Evolutionary conservation across 2,113 vertebrate genomes (phyloP), one percentile per base, ranked within the genome.

Genomic region (Caranx ignobilis): DNA sequence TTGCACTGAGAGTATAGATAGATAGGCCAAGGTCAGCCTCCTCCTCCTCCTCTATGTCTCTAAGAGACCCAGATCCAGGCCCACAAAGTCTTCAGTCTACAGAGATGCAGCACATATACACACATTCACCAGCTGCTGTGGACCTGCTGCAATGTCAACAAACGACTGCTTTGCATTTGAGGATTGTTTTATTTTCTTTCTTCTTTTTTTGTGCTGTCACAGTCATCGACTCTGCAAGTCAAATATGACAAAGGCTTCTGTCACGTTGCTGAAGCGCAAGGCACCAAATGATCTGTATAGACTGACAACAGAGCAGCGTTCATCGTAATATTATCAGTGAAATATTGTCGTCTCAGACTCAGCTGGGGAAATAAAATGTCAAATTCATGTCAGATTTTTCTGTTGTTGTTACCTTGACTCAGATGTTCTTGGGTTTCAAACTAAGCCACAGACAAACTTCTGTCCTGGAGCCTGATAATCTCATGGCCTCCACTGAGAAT

Each of bases 401-500:
- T 26, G 1, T 26, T 26, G 26, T 26, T 32, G 26, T 55, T 21
- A 59, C 55, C 11, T 61, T 11, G 11, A 78, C 67, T 74, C 68
- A 62, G 39, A 45, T 61, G 63, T 56, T 71, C 35, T 75, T 43
- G 43, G 50, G 16, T 75, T 64, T 55, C 56, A 48, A 55, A 43
- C 21, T 48, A 35, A 55, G 19, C 16, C 37, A 72, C 10, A 35
- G 6, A 70, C 54, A 34, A 60, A 26, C 37, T 74, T 62, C 21
- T 26, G 62, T 81, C 75, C 50, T 71, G 61, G 45, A 85, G 70
- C 59, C 65, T 54, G 69, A 77, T 77, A 70, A 84, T 91, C 77
- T 79, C 83, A 39, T 26, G 64, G 66, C 79, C 82, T 89, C 90
- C 82, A 67, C 70, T 11, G 87, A 89, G 91, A 88, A 84, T 87